Conservation (phyloP, 2,888 invertebrate genomes). For the Dynastes hyllus region DNA sequence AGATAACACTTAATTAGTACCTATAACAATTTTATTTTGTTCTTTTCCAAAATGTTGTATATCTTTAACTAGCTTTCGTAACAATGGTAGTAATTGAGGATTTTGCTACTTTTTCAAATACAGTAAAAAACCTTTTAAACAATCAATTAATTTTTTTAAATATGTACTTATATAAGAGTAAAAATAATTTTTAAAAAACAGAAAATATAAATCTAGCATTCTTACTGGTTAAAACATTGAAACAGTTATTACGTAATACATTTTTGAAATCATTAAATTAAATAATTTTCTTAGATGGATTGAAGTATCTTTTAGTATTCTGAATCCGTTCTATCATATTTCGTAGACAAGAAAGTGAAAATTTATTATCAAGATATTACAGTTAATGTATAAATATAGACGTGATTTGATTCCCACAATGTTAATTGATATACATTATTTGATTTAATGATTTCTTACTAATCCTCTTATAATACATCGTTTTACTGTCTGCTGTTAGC, state of each 20-base stretch:
- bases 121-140: conserved; percentile 52
- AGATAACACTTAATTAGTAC: conserved; percentile 71
- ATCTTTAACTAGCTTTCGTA: conserved; percentile 58
- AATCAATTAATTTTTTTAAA: not conserved
- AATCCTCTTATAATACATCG: conserved; percentile 5
- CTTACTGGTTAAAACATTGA: not conserved
- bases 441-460: not conserved
- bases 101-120: too few relatives aligned
- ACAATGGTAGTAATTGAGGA: conserved; percentile 55
- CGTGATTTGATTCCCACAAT: too few relatives aligned
- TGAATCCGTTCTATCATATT: too few relatives aligned
- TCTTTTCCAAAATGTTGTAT: conserved; percentile 63
- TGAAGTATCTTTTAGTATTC: too few relatives aligned
- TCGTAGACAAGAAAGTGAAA: too few relatives aligned
- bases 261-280: conserved; percentile 14
- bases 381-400: too few relatives aligned
- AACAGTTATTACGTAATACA: not conserved
- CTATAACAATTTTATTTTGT: conserved; percentile 70
- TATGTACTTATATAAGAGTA: not conserved
- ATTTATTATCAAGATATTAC: too few relatives aligned
- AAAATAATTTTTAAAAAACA: too few relatives aligned
- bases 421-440: conserved; percentile 8
- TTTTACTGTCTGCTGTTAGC: conserved; percentile 47
- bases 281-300: not conserved
- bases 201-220: conserved; percentile 18